Conservation (phyloP, 1,140 invertebrate genomes). For the Drosophila arizonae region DNA sequence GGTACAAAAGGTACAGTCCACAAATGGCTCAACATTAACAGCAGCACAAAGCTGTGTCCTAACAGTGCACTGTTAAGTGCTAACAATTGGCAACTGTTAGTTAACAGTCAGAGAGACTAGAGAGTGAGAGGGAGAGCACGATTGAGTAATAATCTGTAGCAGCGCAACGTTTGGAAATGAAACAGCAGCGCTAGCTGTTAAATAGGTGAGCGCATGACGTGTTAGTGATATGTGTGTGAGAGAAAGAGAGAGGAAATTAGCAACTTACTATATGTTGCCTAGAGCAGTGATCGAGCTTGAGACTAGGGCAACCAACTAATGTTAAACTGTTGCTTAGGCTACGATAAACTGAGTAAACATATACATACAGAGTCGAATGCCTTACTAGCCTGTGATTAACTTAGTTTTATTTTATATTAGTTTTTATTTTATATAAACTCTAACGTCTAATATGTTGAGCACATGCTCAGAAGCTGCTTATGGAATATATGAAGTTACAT, state of each 20-base stretch:
- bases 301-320: background rate
- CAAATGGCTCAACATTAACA: conserved; percentile 48
- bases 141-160: too few relatives aligned
- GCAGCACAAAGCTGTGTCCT: conserved; percentile 23
- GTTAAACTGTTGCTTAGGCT: background rate
- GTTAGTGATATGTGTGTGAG: background rate
- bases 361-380: too few relatives aligned
- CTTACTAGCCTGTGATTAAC: too few relatives aligned
- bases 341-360: background rate
- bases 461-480: background rate
- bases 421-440: too few relatives aligned
- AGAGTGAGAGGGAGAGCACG: background rate
- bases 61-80: conserved; percentile 17
- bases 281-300: background rate
- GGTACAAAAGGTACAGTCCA: conserved; percentile 77
- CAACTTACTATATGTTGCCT: background rate
- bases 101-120: background rate
- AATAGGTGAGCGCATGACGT: background rate
- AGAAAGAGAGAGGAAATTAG: background rate
- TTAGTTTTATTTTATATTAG: too few relatives aligned
- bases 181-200: background rate
- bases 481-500: too few relatives aligned
- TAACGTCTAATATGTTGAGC: background rate
- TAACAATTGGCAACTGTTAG: conserved; percentile 22
- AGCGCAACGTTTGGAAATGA: background rate